phyloP scores from a whole-genome alignment of 2,888 invertebrate species.

The Tinea trinotella region DNA sequence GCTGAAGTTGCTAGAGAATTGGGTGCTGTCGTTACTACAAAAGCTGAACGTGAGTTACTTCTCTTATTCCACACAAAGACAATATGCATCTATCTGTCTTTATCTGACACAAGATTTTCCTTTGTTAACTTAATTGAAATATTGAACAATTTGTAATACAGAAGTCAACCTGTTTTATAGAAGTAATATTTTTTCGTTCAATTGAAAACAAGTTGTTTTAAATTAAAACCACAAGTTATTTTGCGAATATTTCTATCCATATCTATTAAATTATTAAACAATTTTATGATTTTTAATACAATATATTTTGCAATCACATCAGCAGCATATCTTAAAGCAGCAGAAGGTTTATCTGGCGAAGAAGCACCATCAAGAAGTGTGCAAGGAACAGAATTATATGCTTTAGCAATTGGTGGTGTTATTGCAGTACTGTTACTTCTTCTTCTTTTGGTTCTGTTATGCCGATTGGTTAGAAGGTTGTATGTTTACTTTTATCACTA shows the following conservation, averaged over 20 bases:
- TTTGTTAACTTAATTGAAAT: too few relatives aligned
- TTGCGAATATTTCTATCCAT: too few relatives aligned
- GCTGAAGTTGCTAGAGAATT: constrained; percentile 82
- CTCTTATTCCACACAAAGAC: too few relatives aligned
- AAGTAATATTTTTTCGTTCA: too few relatives aligned
- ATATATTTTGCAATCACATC: constrained; percentile 21
- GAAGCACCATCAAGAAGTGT: constrained; percentile 43
- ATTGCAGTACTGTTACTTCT: constrained; percentile 73
- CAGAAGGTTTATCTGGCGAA: constrained; percentile 73
- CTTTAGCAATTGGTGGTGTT: constrained; percentile 75
- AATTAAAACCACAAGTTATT: too few relatives aligned
- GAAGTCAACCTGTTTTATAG: too few relatives aligned
- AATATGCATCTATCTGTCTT: too few relatives aligned
- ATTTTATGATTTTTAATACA: too few relatives aligned
- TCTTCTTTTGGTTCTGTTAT: constrained; percentile 65
- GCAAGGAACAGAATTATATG: constrained; percentile 68
- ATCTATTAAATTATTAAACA: too few relatives aligned
- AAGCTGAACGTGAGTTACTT: constrained; percentile 83
- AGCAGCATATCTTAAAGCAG: constrained; percentile 79
- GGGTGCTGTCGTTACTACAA: constrained; percentile 83
- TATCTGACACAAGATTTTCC: too few relatives aligned
- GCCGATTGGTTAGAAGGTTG: constrained; percentile 53
- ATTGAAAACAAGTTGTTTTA: too few relatives aligned
- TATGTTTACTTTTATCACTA: constrained; percentile 5
- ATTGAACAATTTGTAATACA: too few relatives aligned